phyloP scores from a whole-genome alignment of 1,140 invertebrate genomes.

The Drosophila carrolli region DNA sequence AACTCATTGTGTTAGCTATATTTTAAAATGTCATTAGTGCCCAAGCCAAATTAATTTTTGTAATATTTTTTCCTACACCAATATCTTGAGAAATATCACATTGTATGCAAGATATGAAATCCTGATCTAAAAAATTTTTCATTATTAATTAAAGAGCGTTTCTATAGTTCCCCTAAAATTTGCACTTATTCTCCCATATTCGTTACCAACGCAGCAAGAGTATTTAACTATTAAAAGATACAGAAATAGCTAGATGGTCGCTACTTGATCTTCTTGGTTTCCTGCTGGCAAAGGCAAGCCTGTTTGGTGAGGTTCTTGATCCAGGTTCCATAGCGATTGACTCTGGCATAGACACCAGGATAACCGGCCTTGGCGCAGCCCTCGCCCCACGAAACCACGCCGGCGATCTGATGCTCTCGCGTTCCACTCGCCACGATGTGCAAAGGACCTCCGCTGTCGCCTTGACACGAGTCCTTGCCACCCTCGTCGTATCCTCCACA shows the following conservation, averaged over 20 bases:
- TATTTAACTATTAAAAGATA: constrained; percentile 27
- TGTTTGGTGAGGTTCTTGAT: constrained; percentile 88
- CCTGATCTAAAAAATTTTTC: too few relatives aligned
- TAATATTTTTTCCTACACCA: too few relatives aligned
- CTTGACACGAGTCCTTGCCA: constrained; percentile 91
- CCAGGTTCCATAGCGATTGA: constrained; percentile 91
- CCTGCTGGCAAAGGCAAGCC: constrained; percentile 88
- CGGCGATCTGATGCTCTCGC: constrained; percentile 85
- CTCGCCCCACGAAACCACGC: constrained; percentile 91
- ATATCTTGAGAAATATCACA: constrained; percentile 2
- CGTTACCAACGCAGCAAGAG: constrained; percentile 15
- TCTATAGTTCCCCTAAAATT: not conserved
- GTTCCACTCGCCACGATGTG: constrained; percentile 85
- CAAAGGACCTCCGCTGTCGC: constrained; percentile 89
- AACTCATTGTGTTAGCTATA: not conserved
- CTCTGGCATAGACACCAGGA: constrained; percentile 94
- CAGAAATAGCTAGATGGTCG: constrained; percentile 13
- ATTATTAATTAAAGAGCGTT: not conserved
- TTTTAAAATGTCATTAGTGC: not conserved
- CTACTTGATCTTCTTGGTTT: constrained; percentile 79
- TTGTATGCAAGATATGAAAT: not conserved
- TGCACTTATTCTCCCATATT: not conserved
- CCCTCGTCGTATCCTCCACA: constrained; percentile 92
- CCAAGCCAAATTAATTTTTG: not conserved
- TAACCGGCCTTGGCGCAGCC: constrained; percentile 91